Evolutionary conservation across 2,113 vertebrate species (phyloP).

Genomic region (Orthochromis malagaraziensis): DNA sequence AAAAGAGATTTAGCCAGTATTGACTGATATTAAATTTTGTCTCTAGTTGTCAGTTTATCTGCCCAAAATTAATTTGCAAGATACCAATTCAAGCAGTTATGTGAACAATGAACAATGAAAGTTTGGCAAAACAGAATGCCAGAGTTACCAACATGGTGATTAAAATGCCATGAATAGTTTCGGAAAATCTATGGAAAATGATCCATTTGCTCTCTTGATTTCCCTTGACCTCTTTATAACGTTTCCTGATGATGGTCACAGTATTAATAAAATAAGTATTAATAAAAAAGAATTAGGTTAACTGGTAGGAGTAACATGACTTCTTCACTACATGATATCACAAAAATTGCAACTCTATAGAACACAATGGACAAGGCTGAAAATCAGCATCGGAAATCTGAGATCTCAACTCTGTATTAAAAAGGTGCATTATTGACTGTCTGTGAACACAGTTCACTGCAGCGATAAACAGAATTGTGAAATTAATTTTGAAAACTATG

Average conservation of each 20-base stretch:
- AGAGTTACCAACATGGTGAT: not conserved
- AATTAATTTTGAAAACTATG: not conserved
- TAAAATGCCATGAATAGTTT: not conserved
- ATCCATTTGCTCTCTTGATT: not conserved
- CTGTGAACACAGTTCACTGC: not conserved
- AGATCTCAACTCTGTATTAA: not conserved
- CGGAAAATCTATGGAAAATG: not conserved
- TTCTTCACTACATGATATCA: not conserved
- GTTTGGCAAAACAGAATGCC: not conserved
- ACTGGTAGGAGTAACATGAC: not conserved
- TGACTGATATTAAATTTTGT: not conserved
- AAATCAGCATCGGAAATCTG: not conserved
- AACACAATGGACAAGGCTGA: not conserved
- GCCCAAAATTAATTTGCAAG: not conserved
- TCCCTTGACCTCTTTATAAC: not conserved
- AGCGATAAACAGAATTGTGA: not conserved
- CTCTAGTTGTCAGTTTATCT: not conserved
- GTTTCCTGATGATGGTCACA: not conserved
- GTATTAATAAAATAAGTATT: not conserved
- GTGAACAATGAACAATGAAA: not conserved
- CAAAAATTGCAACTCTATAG: not conserved
- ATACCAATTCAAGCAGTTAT: not conserved
- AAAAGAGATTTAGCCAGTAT: not conserved
- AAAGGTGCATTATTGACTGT: not conserved
- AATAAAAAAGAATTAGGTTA: not conserved